Conservation (phyloP, 2,888 invertebrate species). For the Deilephila elpenor region DNA sequence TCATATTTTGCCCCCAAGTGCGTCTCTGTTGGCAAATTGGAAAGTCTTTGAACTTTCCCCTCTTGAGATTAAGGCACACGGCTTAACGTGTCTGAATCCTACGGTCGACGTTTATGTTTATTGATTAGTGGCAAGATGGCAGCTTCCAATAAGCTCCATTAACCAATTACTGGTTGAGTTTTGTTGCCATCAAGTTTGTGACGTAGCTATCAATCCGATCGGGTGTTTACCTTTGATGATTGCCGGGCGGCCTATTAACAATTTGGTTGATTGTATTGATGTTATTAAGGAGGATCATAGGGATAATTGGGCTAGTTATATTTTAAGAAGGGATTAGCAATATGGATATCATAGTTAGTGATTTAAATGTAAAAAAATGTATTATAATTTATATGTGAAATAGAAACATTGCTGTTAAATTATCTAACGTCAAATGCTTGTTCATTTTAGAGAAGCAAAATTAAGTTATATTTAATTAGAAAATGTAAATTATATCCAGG, state of each 20-base stretch:
- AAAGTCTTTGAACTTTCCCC: constrained; percentile 78
- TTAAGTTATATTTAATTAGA: neutral
- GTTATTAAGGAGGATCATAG: neutral
- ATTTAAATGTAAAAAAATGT: too few species aligned
- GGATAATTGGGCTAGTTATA: neutral
- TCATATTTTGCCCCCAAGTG: constrained; percentile 8
- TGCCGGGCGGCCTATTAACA: neutral
- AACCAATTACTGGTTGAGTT: constrained; percentile 76
- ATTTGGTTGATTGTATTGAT: constrained; percentile 12
- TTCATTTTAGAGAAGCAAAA: too few species aligned
- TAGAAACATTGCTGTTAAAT: too few species aligned
- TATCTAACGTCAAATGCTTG: too few species aligned
- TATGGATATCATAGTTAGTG: too few species aligned
- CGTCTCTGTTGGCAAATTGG: constrained; percentile 59
- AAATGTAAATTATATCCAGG: neutral
- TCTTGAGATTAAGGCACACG: constrained; percentile 62
- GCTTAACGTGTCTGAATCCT: constrained; percentile 69
- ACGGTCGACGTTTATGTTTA: constrained; percentile 79
- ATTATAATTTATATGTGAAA: too few species aligned
- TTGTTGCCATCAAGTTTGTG: constrained; percentile 69
- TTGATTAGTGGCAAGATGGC: constrained; percentile 73
- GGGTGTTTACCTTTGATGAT: constrained; percentile 48
- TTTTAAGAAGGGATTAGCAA: too few species aligned
- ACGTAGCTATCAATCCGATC: constrained; percentile 66
- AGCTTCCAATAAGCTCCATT: constrained; percentile 79